A percentile compares a stretch with the other conserved stretches of the same genome.
Evolutionary conservation across 2,888 invertebrate species (phyloP).

Genomic region (Drosophila algonquin): DNA sequence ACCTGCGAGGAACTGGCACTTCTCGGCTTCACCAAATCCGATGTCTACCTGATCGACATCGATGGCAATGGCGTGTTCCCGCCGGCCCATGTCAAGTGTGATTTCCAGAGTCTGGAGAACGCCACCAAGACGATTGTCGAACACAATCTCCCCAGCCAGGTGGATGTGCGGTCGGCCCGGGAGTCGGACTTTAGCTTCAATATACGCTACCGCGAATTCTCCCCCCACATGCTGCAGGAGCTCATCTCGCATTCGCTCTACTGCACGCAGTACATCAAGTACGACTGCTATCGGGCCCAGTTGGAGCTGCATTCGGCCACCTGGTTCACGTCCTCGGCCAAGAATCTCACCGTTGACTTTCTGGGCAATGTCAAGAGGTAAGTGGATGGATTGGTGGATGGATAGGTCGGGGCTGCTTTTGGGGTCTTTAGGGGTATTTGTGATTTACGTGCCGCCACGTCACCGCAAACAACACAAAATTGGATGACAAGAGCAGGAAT

Average conservation of each 20-base stretch:
- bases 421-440: slow-evolving; percentile 45
- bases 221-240: slow-evolving; percentile 95
- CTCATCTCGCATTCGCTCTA: slow-evolving; percentile 94
- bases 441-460: slow-evolving; percentile 54
- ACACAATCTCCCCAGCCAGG: slow-evolving; percentile 95
- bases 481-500: slow-evolving; percentile 31
- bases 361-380: slow-evolving; percentile 93
- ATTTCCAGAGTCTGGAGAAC: slow-evolving; percentile 94
- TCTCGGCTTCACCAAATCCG: slow-evolving; percentile 94
- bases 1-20: slow-evolving; percentile 96
- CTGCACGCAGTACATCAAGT: slow-evolving; percentile 94
- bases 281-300: slow-evolving; percentile 95
- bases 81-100: slow-evolving; percentile 95
- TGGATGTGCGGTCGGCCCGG: slow-evolving; percentile 91
- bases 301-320: slow-evolving; percentile 93
- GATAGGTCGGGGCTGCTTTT: slow-evolving; percentile 4
- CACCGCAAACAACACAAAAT: slow-evolving; percentile 43
- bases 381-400: slow-evolving; percentile 43
- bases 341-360: slow-evolving; percentile 91
- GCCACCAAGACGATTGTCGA: slow-evolving; percentile 94
- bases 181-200: slow-evolving; percentile 93
- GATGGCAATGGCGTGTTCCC: slow-evolving; percentile 97
- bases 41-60: slow-evolving; percentile 96
- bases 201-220: slow-evolving; percentile 94
- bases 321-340: slow-evolving; percentile 93